A percentile compares a stretch with the other conserved stretches of the same genome.
Evolutionary conservation across 2,113 vertebrate genomes (phyloP).

Genomic region (Sceloporus undulatus): DNA sequence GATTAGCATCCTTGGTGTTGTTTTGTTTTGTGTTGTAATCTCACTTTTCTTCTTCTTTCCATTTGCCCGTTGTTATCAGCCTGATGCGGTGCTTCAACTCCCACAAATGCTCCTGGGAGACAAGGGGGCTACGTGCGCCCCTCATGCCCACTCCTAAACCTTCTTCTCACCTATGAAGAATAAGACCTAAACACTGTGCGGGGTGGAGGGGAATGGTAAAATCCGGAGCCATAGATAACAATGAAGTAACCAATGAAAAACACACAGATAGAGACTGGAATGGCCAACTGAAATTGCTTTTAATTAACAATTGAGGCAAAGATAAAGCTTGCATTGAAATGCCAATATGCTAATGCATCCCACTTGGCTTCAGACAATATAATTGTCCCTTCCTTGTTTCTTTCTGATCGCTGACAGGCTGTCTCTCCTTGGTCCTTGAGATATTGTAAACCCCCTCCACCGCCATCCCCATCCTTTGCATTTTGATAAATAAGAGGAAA

Average conservation of each 20-base stretch:
- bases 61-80: conserved; percentile 56
- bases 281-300: conserved; percentile 46
- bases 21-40: conserved; percentile 20
- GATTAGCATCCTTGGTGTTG: conserved; percentile 38
- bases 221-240: conserved; percentile 42
- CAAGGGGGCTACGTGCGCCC: conserved; percentile 11
- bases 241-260: conserved; percentile 24
- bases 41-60: conserved; percentile 56
- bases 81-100: accelerated
- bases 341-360: conserved; percentile 60
- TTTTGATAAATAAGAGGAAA: conserved; percentile 43
- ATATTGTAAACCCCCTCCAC: conserved; percentile 36
- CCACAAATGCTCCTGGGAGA: neutral
- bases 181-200: neutral
- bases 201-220: neutral
- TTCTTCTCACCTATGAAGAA: conserved; percentile 22
- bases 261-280: neutral
- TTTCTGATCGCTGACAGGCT: conserved; percentile 51
- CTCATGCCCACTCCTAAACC: neutral
- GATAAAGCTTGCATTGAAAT: conserved; percentile 61
- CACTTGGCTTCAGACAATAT: neutral
- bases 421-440: conserved; percentile 43
- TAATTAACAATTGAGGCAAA: conserved; percentile 40
- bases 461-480: conserved; percentile 15
- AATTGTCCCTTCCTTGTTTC: neutral